These are phyloP conservation scores for Myotis findleyi DNA, from an alignment of 2,797 vertebrate species.

Conservation along the genomic window DNA sequence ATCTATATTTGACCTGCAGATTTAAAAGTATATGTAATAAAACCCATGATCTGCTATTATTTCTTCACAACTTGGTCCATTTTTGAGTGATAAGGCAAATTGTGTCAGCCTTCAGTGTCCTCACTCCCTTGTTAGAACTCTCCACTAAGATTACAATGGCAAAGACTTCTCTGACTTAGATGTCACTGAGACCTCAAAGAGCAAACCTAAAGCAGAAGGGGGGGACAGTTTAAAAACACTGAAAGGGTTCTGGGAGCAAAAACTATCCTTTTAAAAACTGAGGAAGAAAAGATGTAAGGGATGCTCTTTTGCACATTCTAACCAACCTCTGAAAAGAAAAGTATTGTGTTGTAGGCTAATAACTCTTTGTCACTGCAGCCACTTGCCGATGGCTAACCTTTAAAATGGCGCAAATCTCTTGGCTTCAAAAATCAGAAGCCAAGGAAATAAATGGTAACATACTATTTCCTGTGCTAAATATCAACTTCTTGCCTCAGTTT, in stretches of 20 bases:
- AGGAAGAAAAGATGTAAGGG: not conserved
- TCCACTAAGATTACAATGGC: not conserved
- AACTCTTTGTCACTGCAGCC: slow-evolving; percentile 12
- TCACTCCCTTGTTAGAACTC: not conserved
- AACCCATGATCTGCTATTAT: not conserved
- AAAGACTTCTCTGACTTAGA: slow-evolving; percentile 29
- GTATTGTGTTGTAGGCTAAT: not conserved
- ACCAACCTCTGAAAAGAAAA: slow-evolving; percentile 3
- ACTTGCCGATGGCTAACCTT: not conserved
- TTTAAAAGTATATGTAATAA: not conserved
- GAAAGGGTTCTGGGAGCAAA: not conserved
- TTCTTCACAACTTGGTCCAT: not conserved
- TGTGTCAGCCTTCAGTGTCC: not conserved
- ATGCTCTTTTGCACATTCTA: slow-evolving; percentile 27
- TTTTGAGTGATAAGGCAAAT: slow-evolving; percentile 29
- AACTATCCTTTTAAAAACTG: not conserved
- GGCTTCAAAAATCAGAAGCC: slow-evolving; percentile 38
- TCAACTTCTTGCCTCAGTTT: not conserved
- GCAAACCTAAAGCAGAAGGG: not conserved
- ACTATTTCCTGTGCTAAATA: not conserved
- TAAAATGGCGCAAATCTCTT: not conserved
- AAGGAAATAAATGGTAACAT: not conserved
- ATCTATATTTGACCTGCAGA: not conserved
- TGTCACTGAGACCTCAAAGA: slow-evolving; percentile 42
- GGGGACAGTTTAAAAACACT: not conserved